Conservation (phyloP, 2,888 invertebrate species). For the Orgyia antiqua region DNA sequence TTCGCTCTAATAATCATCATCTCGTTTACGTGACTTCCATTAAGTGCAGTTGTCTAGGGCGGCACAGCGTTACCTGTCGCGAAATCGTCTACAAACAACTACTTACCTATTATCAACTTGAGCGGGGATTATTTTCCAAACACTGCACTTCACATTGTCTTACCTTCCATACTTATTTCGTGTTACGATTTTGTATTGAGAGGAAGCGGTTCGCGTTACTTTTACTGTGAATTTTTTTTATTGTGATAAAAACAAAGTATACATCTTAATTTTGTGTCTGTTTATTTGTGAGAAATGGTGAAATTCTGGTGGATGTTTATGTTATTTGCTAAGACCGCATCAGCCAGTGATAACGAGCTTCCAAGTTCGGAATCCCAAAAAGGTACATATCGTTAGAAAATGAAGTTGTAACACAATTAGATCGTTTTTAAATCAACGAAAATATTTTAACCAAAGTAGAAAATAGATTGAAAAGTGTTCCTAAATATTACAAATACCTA, state of each 20-base stretch:
- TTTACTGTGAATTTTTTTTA: slow-evolving; percentile 1
- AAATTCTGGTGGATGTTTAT: slow-evolving; percentile 74
- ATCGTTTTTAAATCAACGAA: no score
- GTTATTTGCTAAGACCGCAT: slow-evolving; percentile 66
- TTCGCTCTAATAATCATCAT: slow-evolving; percentile 55
- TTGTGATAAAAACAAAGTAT: no score
- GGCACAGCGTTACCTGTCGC: no score
- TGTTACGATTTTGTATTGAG: slow-evolving; percentile 54
- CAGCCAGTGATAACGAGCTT: slow-evolving; percentile 64
- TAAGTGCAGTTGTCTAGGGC: slow-evolving; percentile 17
- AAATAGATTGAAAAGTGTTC: no score
- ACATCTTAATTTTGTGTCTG: slow-evolving; percentile 47
- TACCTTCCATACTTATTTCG: slow-evolving; percentile 57
- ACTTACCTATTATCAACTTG: slow-evolving; percentile 23
- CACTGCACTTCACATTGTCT: slow-evolving; percentile 63
- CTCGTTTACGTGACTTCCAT: slow-evolving; percentile 17
- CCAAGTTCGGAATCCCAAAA: slow-evolving; percentile 52
- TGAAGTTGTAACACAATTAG: no score
- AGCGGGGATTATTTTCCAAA: slow-evolving; percentile 72
- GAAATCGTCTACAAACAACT: slow-evolving; percentile 28
- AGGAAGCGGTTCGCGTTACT: slow-evolving; percentile 50
- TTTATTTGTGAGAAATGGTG: slow-evolving; percentile 62
- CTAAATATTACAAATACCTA: no score
- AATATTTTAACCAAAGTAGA: no score
- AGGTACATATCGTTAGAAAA: slow-evolving; percentile 21